Evolutionary conservation across 2,888 invertebrate genomes (phyloP).

Genomic region (Hyalella azteca): DNA sequence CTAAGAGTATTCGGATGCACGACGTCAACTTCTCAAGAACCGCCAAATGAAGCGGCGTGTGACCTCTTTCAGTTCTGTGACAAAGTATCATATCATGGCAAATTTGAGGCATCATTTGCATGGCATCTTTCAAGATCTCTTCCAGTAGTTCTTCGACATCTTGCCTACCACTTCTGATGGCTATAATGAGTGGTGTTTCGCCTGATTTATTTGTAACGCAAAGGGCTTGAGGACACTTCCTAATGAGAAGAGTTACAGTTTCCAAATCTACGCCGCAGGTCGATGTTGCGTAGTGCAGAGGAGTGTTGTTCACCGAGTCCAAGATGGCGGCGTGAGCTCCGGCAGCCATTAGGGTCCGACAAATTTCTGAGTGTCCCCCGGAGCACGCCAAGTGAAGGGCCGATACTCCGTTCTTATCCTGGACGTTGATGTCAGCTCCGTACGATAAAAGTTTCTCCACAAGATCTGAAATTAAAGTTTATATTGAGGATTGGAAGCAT

Average conservation of each 20-base stretch:
- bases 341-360: conserved; percentile 37
- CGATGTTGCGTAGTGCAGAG: conserved; percentile 51
- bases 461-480: conserved; percentile 42
- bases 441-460: conserved; percentile 45
- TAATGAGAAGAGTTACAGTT: conserved; percentile 39
- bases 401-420: conserved; percentile 44
- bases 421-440: conserved; percentile 42
- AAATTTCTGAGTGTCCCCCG: conserved; percentile 42
- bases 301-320: conserved; percentile 48
- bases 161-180: conserved; percentile 40
- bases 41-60: conserved; percentile 60
- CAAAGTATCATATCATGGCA: conserved; percentile 37
- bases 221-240: conserved; percentile 38
- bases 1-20: conserved; percentile 58
- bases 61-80: conserved; percentile 53
- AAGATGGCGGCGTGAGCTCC: conserved; percentile 29
- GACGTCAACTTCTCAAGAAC: conserved; percentile 56
- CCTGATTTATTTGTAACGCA: conserved; percentile 37
- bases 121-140: conserved; percentile 41
- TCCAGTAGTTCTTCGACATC: conserved; percentile 43
- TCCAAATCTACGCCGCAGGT: conserved; percentile 40
- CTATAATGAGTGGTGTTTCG: conserved; percentile 48
- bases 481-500: no score
- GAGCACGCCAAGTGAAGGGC: conserved; percentile 47
- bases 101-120: conserved; percentile 38